Conservation (phyloP, 2,797 vertebrate genomes). For the Poeciliopsis infans region DNA sequence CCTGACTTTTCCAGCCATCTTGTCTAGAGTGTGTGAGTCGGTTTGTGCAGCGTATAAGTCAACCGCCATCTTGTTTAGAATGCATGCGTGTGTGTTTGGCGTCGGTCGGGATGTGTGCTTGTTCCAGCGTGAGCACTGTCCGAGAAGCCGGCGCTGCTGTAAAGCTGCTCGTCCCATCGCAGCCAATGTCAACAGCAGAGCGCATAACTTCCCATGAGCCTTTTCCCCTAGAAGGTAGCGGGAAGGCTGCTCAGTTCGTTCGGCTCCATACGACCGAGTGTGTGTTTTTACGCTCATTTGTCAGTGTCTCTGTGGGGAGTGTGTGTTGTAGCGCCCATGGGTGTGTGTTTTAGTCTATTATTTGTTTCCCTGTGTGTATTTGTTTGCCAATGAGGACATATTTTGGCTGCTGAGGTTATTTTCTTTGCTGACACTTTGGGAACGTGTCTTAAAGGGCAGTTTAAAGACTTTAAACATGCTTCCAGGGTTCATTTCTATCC, state of each 20-base stretch:
- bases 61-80: constrained; percentile 56
- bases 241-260: constrained; percentile 42
- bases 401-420: constrained; percentile 4
- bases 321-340: constrained; percentile 33
- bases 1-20: constrained; percentile 31
- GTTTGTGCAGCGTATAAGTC: constrained; percentile 43
- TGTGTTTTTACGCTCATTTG: constrained; percentile 38
- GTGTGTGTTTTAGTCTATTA: constrained; percentile 30
- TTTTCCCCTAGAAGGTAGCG: constrained; percentile 74
- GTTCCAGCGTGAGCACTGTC: constrained; percentile 29
- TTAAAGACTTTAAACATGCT: background rate
- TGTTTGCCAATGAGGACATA: constrained; percentile 14
- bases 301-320: constrained; percentile 27
- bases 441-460: background rate
- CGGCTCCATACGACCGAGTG: constrained; percentile 28
- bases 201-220: constrained; percentile 74
- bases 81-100: constrained; percentile 24
- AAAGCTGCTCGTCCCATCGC: constrained; percentile 52
- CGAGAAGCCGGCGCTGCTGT: constrained; percentile 37
- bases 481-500: background rate
- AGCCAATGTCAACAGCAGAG: constrained; percentile 72
- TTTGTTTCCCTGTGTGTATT: constrained; percentile 30
- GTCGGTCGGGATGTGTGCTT: constrained; percentile 6
- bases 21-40: constrained; percentile 22
- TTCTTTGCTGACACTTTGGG: background rate